phyloP scores from a whole-genome alignment of 2,113 vertebrate genomes.

The Aphelocoma coerulescens region DNA sequence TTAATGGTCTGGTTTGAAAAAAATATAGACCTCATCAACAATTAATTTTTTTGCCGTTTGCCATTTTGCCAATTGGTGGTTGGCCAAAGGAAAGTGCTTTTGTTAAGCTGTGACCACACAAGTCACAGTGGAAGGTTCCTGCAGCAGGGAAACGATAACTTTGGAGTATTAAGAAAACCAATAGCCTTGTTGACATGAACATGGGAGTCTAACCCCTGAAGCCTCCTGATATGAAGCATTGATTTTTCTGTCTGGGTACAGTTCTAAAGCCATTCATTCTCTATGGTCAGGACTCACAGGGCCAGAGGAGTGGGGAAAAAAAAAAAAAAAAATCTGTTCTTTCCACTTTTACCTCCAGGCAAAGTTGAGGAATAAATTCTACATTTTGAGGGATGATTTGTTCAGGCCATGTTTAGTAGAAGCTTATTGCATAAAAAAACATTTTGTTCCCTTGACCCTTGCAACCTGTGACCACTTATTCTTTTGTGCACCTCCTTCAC shows the following conservation, averaged over 20 bases:
- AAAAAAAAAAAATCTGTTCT: conserved; percentile 76
- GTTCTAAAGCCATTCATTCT: conserved; percentile 97
- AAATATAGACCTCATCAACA: conserved; percentile 71
- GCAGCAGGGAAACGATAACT: conserved; percentile 92
- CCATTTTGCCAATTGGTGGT: conserved; percentile 43
- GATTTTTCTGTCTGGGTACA: conserved; percentile 97
- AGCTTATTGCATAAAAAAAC: conserved; percentile 71
- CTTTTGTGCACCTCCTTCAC: conserved; percentile 43
- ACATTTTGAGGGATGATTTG: conserved; percentile 81
- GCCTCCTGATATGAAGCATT: conserved; percentile 99
- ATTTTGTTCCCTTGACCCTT: conserved; percentile 68
- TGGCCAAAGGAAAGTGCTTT: conserved; percentile 85
- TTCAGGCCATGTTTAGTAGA: conserved; percentile 78
- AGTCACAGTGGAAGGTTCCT: conserved; percentile 83
- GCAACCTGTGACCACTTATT: conserved; percentile 65
- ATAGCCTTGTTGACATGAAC: conserved; percentile 99
- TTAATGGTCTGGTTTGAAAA: conserved; percentile 30
- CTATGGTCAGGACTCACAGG: conserved; percentile 89
- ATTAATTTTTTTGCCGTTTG: conserved; percentile 73
- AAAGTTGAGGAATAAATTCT: conserved; percentile 87
- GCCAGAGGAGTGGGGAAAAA: conserved; percentile 44
- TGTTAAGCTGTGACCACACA: conserved; percentile 93
- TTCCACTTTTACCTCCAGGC: conserved; percentile 85
- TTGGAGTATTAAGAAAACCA: conserved; percentile 98
- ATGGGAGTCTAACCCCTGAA: conserved; percentile 98